Percentiles rank a stretch among this genome's conserved stretches.
These are phyloP conservation scores for Sclerurus mexicanus DNA, from an alignment of 2,113 vertebrate genomes.

Conservation along the genomic window DNA sequence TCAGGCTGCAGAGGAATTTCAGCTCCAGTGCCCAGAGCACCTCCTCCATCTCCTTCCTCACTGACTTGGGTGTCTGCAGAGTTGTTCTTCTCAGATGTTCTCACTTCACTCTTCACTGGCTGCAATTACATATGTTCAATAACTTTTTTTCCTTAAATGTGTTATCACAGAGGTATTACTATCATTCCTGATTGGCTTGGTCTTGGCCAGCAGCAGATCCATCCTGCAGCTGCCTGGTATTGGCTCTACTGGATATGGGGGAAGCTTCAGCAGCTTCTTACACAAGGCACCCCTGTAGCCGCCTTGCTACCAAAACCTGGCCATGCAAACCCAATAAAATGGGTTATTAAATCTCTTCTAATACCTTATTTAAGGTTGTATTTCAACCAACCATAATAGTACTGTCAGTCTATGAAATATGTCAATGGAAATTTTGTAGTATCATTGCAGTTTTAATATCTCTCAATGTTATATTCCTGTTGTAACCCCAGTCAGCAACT, in stretches of 20 bases:
- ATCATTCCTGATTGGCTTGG: no score
- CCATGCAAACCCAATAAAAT: neutral
- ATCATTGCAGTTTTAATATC: neutral
- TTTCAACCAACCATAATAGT: neutral
- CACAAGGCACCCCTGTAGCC: neutral
- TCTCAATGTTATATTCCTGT: neutral
- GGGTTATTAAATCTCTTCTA: neutral
- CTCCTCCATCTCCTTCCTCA: neutral
- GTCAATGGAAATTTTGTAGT: neutral
- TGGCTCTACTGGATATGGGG: no score
- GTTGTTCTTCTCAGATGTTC: neutral
- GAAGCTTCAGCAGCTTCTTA: no score
- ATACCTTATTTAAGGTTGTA: neutral
- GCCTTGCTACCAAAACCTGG: neutral
- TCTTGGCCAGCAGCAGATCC: no score
- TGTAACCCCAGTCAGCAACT: neutral
- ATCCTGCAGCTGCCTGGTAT: no score
- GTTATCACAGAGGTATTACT: no score
- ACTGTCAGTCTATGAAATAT: neutral
- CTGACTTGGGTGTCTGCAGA: neutral
- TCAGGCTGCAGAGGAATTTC: neutral
- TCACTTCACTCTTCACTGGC: neutral
- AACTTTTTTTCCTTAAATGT: no score
- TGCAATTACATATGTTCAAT: no score
- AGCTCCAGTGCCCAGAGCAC: neutral